Evolutionary conservation across 2,888 invertebrate species (phyloP).

Genomic region (Diplolepis rosae): DNA sequence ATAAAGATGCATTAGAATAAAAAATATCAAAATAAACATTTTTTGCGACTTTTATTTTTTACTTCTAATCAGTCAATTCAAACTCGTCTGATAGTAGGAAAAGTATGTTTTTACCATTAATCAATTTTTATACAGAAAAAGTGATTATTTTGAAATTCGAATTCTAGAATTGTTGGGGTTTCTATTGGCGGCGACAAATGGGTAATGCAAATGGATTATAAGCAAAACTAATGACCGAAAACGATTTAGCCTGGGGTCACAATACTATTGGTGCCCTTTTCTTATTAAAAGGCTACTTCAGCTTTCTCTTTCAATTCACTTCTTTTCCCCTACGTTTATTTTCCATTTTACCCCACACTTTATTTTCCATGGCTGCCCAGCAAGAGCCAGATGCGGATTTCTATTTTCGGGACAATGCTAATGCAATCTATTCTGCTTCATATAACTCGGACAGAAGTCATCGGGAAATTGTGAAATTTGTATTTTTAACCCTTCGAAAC

Average conservation of each 20-base stretch:
- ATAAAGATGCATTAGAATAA: too few relatives aligned
- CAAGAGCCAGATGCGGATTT: background rate
- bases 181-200: background rate
- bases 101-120: too few relatives aligned
- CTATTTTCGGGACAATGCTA: background rate
- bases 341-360: background rate
- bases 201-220: background rate
- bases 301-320: background rate
- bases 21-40: too few relatives aligned
- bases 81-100: too few relatives aligned
- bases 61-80: too few relatives aligned
- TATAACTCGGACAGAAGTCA: background rate
- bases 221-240: background rate
- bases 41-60: too few relatives aligned
- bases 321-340: background rate
- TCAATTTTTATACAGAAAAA: too few relatives aligned
- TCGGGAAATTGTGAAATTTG: background rate
- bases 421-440: background rate
- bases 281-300: background rate
- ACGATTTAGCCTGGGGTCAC: too few relatives aligned
- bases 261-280: background rate
- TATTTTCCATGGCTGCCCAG: background rate
- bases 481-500: constrained; percentile 3
- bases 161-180: background rate
- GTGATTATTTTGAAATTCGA: too few relatives aligned